Conservation (phyloP, 37 sponge, comb jelly and placozoan species). For the Beroe forskalii region DNA sequence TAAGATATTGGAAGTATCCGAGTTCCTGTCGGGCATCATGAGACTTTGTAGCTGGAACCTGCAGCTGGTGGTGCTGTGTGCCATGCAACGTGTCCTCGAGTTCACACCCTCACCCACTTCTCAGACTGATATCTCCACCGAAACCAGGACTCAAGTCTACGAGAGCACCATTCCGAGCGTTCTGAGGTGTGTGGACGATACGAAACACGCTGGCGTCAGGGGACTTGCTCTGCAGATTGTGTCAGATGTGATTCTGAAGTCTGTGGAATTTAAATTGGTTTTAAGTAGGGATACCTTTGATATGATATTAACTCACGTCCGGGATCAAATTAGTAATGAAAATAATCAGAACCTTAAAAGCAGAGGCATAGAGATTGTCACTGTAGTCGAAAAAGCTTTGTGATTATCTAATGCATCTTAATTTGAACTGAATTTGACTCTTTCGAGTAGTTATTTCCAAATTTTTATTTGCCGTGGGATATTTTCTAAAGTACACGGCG, state of each 20-base stretch:
- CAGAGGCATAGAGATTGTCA: conserved; percentile 41
- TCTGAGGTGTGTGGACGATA: conserved; percentile 43
- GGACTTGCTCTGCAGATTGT: not conserved
- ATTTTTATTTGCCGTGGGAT: too few species aligned
- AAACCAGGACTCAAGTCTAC: not conserved
- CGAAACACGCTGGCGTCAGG: conserved; percentile 19
- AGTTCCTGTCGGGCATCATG: conserved; percentile 4
- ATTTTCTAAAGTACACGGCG: too few species aligned
- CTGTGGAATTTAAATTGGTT: not conserved
- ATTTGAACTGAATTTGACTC: too few species aligned
- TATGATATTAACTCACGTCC: not conserved
- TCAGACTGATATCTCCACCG: not conserved
- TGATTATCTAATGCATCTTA: too few species aligned
- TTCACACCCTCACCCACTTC: not conserved
- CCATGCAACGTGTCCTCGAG: not conserved
- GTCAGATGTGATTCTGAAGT: not conserved
- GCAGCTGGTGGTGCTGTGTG: not conserved
- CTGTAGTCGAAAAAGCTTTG: not conserved
- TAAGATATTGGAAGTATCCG: not conserved
- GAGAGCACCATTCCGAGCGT: not conserved
- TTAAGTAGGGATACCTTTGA: not conserved
- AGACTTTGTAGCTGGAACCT: conserved; percentile 28
- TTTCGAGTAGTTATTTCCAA: too few species aligned
- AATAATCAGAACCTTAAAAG: conserved; percentile 24
- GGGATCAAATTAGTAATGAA: conserved; percentile 42